phyloP scores from a whole-genome alignment of 2,888 invertebrate genomes.

The Stenichneumon culpator region DNA sequence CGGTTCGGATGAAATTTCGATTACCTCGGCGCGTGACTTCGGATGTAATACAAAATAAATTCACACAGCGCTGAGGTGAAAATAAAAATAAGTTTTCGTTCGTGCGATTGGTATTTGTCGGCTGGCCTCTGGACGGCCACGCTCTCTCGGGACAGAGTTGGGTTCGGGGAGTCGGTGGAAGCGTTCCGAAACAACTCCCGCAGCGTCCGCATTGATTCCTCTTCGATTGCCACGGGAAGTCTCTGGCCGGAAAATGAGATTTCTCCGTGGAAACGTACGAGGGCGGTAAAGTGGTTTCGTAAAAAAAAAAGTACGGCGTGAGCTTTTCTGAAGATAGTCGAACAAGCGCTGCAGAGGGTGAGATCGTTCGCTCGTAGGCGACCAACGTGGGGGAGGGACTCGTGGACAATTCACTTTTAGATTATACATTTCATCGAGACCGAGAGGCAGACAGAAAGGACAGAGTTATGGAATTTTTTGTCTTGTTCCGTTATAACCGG shows the following conservation, averaged over 20 bases:
- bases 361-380: conserved; percentile 19
- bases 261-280: conserved; percentile 61
- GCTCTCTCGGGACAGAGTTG: neutral
- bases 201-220: conserved; percentile 54
- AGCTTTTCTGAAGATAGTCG: conserved; percentile 51
- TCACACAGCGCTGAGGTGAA: too few relatives aligned
- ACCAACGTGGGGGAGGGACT: conserved; percentile 11
- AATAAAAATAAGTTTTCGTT: neutral
- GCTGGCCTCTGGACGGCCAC: neutral
- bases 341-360: conserved; percentile 1
- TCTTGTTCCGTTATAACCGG: conserved; percentile 11
- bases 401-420: conserved; percentile 36
- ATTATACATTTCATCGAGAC: conserved; percentile 13
- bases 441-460: neutral
- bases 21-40: too few relatives aligned
- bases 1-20: too few relatives aligned
- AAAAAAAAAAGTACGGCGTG: neutral
- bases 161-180: conserved; percentile 22
- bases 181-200: conserved; percentile 35
- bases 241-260: conserved; percentile 62
- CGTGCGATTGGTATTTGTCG: neutral
- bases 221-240: conserved; percentile 39
- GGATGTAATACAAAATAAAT: too few relatives aligned
- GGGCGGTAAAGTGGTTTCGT: conserved; percentile 17
- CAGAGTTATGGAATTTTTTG: conserved; percentile 3